Evolutionary conservation across 2,113 vertebrate genomes (phyloP).

Genomic region (Mastomys natalensis): DNA sequence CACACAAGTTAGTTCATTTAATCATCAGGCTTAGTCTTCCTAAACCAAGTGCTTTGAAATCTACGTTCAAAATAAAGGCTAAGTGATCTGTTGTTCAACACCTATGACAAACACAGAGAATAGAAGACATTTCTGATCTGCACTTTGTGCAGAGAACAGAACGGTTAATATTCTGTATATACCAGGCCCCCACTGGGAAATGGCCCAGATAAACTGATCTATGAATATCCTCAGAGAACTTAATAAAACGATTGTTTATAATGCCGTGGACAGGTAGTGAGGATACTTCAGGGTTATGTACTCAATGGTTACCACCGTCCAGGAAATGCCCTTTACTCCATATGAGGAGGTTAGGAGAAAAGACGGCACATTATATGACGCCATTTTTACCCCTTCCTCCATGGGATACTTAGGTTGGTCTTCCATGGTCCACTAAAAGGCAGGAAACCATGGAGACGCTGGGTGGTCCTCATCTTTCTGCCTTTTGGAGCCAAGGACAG

Average conservation of each 20-base stretch:
- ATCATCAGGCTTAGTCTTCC: neutral
- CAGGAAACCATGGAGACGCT: rapidly evolving
- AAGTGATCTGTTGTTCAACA: constrained; percentile 18
- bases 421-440: neutral
- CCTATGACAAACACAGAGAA: neutral
- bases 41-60: constrained; percentile 12
- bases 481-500: neutral
- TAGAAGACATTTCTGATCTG: neutral
- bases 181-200: neutral
- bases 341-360: neutral
- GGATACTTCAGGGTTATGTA: too few species aligned
- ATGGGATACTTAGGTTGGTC: neutral
- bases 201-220: neutral
- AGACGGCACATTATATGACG: neutral
- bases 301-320: rapidly evolving
- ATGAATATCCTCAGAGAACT: neutral
- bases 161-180: neutral
- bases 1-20: constrained; percentile 31
- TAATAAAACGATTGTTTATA: neutral
- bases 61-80: constrained; percentile 28
- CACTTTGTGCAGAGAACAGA: neutral
- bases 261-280: neutral
- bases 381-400: neutral
- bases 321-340: neutral
- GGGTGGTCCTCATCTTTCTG: neutral